Conservation (phyloP, 2,888 invertebrate species). For the Torymus tubicola region DNA sequence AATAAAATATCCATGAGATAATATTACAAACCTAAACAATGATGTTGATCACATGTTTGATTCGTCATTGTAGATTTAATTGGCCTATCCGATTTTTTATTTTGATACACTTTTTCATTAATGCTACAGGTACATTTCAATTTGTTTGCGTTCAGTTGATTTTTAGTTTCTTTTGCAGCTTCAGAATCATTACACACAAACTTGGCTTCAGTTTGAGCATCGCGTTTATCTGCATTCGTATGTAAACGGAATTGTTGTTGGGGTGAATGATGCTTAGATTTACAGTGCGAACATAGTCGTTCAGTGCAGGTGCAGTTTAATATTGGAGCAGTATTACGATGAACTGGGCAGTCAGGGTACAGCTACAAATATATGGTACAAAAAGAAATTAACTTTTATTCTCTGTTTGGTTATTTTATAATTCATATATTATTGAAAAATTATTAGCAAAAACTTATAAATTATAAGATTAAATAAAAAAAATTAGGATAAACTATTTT, state of each 20-base stretch:
- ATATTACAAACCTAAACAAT: slow-evolving; percentile 37
- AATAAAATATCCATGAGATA: not conserved
- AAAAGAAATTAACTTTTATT: not conserved
- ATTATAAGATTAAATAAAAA: not conserved
- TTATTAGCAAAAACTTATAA: not conserved
- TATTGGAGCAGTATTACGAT: not conserved
- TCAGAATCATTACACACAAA: slow-evolving; percentile 48
- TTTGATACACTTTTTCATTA: not conserved
- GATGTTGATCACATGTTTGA: slow-evolving; percentile 25
- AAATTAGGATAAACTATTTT: not conserved
- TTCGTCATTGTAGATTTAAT: slow-evolving; percentile 24
- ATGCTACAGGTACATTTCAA: slow-evolving; percentile 61
- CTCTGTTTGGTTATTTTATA: too few relatives aligned
- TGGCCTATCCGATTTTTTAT: not conserved
- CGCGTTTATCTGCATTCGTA: not conserved
- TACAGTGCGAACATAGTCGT: slow-evolving; percentile 38
- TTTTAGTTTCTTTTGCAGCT: slow-evolving; percentile 69
- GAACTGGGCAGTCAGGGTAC: slow-evolving; percentile 47
- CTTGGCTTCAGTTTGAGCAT: slow-evolving; percentile 5
- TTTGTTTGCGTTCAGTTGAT: slow-evolving; percentile 70
- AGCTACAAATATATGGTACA: slow-evolving; percentile 51
- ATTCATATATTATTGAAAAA: not conserved
- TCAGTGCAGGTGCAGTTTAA: slow-evolving; percentile 40
- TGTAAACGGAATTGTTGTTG: not conserved
- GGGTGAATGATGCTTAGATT: slow-evolving; percentile 11